phyloP scores from a whole-genome alignment of 2,113 vertebrate species.

The Amphiprion ocellaris region DNA sequence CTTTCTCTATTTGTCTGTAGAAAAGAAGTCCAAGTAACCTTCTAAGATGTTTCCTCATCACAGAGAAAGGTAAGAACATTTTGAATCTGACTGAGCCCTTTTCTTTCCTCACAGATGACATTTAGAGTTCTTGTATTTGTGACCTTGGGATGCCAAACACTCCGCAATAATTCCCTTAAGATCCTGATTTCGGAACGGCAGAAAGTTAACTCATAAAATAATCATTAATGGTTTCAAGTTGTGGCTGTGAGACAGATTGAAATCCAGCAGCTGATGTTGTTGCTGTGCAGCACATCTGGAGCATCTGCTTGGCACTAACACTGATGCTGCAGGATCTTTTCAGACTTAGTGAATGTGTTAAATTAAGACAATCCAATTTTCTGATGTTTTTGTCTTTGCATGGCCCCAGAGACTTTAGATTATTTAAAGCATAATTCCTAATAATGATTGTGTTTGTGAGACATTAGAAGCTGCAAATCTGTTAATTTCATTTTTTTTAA shows the following conservation, averaged over 20 bases:
- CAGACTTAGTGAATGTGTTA: slow-evolving; percentile 28
- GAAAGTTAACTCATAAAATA: background rate
- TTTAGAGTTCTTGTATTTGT: background rate
- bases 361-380: slow-evolving; percentile 13
- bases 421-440: slow-evolving; percentile 45
- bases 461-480: background rate
- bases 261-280: background rate
- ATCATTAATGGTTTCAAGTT: accelerated
- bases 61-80: slow-evolving; percentile 84
- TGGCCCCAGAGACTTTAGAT: background rate
- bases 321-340: background rate
- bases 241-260: background rate
- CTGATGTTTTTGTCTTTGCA: background rate
- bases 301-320: background rate
- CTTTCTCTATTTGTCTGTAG: slow-evolving; percentile 51
- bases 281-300: slow-evolving; percentile 1
- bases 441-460: background rate
- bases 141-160: background rate
- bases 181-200: background rate
- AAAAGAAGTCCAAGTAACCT: slow-evolving; percentile 70
- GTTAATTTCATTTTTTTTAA: background rate
- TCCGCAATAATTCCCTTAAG: background rate
- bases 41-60: slow-evolving; percentile 87
- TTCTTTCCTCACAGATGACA: too few relatives aligned
- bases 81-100: background rate